Conservation (phyloP, 2,113 vertebrate species). For the Genyomyrus donnyi region DNA sequence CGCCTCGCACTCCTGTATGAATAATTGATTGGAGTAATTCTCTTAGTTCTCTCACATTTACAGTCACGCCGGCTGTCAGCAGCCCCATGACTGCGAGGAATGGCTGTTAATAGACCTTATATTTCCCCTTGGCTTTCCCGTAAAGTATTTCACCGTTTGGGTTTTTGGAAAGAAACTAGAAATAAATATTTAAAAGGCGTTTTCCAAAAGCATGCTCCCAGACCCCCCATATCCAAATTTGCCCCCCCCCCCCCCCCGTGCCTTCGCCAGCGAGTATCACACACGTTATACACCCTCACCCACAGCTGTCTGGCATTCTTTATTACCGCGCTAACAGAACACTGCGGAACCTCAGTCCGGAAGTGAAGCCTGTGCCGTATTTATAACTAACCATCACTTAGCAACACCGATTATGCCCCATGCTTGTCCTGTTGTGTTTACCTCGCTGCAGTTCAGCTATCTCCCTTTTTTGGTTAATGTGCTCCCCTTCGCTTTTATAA, state of each 20-base stretch:
- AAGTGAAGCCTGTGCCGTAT: conserved; percentile 19
- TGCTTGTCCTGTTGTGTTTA: too few species aligned
- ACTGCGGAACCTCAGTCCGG: conserved; percentile 17
- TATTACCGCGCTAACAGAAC: conserved; percentile 17
- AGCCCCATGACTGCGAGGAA: neutral
- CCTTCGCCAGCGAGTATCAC: neutral
- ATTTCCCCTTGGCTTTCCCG: neutral
- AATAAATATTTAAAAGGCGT: neutral
- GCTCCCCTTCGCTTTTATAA: conserved; percentile 44
- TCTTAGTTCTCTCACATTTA: conserved; percentile 4
- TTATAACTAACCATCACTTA: conserved; percentile 17
- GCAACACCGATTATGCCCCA: neutral
- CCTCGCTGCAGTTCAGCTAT: neutral
- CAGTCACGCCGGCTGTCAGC: neutral
- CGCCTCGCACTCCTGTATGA: neutral
- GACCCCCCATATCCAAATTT: neutral
- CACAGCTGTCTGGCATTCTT: conserved; percentile 20
- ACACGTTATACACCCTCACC: neutral
- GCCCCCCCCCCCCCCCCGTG: too few species aligned
- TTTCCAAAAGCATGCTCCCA: neutral
- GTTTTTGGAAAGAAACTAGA: neutral
- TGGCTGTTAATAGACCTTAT: neutral
- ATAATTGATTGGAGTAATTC: conserved; percentile 6
- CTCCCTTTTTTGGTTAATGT: conserved; percentile 29
- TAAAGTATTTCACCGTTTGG: neutral